Base-by-base conservation (phyloP, 2,888 invertebrate species). In the Encarsia formosa region DNA sequence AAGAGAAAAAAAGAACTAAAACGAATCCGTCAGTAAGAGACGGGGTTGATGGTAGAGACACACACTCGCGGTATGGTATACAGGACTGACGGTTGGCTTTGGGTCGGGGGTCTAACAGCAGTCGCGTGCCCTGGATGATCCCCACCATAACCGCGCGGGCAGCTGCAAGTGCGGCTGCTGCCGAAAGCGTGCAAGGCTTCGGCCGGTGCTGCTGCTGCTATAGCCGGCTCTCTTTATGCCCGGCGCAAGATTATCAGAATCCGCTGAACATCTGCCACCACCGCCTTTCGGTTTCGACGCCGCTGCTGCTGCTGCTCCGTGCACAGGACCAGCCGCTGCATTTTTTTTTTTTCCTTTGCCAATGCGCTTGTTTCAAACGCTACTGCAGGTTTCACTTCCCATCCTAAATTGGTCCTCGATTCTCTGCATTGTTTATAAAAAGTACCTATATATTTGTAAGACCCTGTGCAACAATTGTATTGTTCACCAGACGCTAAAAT, bases 211-310 rank as follows among this genome's bases (percentile, higher is more conserved):
- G 37, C 49, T 39, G 42, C 39, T 8, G 43, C 44, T 34, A n/a
- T 19, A n/a, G 6, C 41, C 6, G 19, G 24, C 39, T 9, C 4
- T 5, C 19, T 13, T 13, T 40, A 23, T 16, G 19, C 29, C 43
- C 18, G 15, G 5, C 31, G 31, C 9, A 48, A 57, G 53, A 59
- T 56, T 59, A 58, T 61, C 43, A 57, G 56, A 57, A 57, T 54
- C 58, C 62, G 60, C 62, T 59, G 59, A 60, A 60, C 61, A 59
- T 56, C 50, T 58, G 62, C 53, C 59, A 32, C 48, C 47, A 6
- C 48, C 40, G 52, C 52, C 37, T 46, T 19, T 13, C 11, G 29
- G 23, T 16, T 16, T 15, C 4, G n/a, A 35, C 15, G 24, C 2
- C 5, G 8, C 26, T 5, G 23, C 29, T 41, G 29, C 41, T 41